Evolutionary conservation across 2,888 invertebrate species (phyloP).

Genomic region (Stenichneumon culpator): DNA sequence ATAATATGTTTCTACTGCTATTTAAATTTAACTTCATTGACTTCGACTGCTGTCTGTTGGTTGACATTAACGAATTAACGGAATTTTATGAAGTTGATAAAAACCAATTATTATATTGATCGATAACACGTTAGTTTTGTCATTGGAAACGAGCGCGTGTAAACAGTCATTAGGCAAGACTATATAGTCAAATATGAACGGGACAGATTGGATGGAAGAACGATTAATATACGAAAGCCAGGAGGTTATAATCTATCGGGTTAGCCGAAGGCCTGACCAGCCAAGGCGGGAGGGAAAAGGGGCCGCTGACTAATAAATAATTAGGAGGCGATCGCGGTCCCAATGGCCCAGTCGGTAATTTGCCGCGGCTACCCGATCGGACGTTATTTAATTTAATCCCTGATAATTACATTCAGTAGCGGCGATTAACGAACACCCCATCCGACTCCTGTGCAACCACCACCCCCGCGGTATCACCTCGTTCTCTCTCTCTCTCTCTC

Average conservation of each 20-base stretch:
- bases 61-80: not conserved
- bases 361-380: conserved; percentile 73
- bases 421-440: conserved; percentile 67
- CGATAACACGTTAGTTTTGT: not conserved
- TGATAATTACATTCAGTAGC: conserved; percentile 71
- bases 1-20: not conserved
- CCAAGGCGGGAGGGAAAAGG: conserved; percentile 56
- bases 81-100: not conserved
- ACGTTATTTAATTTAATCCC: conserved; percentile 76
- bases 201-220: conserved; percentile 32
- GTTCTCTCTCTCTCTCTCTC: conserved; percentile 29
- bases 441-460: conserved; percentile 21
- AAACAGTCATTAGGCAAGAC: conserved; percentile 16
- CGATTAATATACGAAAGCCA: conserved; percentile 43
- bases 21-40: not conserved
- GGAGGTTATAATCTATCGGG: conserved; percentile 58
- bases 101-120: not conserved
- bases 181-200: conserved; percentile 48
- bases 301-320: conserved; percentile 73
- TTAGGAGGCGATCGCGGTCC: conserved; percentile 71
- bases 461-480: conserved; percentile 48
- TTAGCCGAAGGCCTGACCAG: conserved; percentile 35
- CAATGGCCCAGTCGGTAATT: conserved; percentile 72
- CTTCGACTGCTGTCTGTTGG: not conserved
- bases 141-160: conserved; percentile 1